Evolutionary conservation across 2,113 vertebrate species (phyloP), one percentile per base, ranked within the genome.

Genomic region (Seriola quinqueradiata): DNA sequence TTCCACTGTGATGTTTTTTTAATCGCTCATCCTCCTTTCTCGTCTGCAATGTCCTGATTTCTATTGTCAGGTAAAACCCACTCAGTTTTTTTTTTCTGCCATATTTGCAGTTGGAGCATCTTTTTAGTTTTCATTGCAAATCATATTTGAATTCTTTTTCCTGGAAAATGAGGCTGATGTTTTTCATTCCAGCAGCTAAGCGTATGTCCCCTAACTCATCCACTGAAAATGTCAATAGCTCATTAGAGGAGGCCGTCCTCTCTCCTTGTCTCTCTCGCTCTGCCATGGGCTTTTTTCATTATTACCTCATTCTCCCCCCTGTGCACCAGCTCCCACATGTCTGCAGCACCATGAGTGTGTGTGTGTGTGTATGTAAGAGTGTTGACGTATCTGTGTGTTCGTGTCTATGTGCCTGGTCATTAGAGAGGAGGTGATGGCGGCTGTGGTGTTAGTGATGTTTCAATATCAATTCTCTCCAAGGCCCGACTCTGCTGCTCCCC

Each of bases 151-250:
- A n/a, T 8, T 54, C 34, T 6, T 36, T 64, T 69, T 2, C 6
- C 17, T 28, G 10, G 63, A 16, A 74, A 55, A 55, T 54, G 34
- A 59, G 21, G 11, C 32, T 42, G 6, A 23, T 59, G 66, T 77
- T 69, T 79, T 86, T 84, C 78, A 81, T 25, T 83, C 42, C 78
- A 70, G 63, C 46, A 57, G 77, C 70, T 61, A n/a, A 52, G 60
- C 63, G 3, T n/a, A 40, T 52, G 61, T 70, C 75, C 61, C 28
- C 21, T 28, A 40, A 28, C 55, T 83, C 81, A 25, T 70, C 79
- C 75, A 82, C 61, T 68, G 70, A 73, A 81, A 91, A 92, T 81
- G 87, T 91, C 92, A 86, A 88, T 92, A 89, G 73, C 87, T 91
- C 89, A 92, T 92, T 90, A 92, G 68, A 69, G 10, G 50, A 81